Percentiles rank a stretch among this genome's conserved stretches.
phyloP scores from a whole-genome alignment of 2,888 invertebrate species.

The Anagyrus pseudococci region DNA sequence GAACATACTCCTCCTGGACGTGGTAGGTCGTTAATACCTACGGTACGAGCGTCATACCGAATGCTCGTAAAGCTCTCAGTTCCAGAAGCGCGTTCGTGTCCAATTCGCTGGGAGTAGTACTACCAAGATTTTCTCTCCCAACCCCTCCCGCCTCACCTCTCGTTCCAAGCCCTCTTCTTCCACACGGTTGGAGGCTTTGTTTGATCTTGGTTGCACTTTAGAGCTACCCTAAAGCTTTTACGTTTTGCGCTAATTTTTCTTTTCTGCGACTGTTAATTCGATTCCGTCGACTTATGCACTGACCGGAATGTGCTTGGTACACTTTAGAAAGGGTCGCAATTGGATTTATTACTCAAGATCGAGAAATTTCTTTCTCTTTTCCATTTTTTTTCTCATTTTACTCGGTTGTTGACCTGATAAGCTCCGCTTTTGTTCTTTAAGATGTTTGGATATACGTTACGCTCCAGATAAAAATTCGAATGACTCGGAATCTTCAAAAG shows the following conservation, averaged over 20 bases:
- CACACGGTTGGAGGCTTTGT: constrained; percentile 11
- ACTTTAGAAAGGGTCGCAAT: neutral
- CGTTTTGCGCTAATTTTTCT: neutral
- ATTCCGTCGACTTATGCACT: neutral
- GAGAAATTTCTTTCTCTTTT: too few species aligned
- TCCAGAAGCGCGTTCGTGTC: constrained; percentile 3
- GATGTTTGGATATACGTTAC: neutral
- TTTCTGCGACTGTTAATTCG: neutral
- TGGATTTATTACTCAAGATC: too few species aligned
- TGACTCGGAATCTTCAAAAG: neutral
- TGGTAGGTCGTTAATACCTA: constrained; percentile 23
- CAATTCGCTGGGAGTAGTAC: neutral
- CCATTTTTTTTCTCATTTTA: neutral
- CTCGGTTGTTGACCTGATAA: neutral
- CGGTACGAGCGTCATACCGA: constrained; percentile 18
- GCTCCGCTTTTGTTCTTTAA: neutral
- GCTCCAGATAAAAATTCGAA: neutral
- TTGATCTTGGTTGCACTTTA: neutral
- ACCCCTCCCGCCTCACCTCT: neutral
- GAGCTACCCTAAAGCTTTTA: too few species aligned
- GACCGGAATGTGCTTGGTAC: neutral
- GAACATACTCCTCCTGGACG: neutral
- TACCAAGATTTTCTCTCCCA: neutral
- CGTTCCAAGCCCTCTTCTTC: neutral
- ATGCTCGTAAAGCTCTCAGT: constrained; percentile 25